These are phyloP conservation scores for Pheosia gnoma DNA, from an alignment of 2,888 invertebrate genomes.

Conservation along the genomic window DNA sequence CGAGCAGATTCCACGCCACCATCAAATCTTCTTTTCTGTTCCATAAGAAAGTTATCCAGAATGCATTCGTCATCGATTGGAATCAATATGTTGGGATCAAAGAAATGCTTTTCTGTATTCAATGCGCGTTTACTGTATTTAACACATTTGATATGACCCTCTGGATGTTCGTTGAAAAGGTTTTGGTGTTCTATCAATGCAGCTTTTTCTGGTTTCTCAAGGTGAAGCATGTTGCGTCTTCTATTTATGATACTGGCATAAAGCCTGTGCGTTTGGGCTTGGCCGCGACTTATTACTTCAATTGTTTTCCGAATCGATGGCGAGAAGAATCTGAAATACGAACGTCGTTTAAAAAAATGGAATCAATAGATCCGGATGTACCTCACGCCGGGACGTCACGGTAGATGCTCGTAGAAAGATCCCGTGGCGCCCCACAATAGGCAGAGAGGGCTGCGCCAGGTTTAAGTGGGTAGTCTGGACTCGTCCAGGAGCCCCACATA, in stretches of 20 bases:
- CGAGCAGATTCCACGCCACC: slow-evolving; percentile 67
- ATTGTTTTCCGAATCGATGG: slow-evolving; percentile 87
- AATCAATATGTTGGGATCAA: slow-evolving; percentile 69
- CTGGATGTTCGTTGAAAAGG: slow-evolving; percentile 64
- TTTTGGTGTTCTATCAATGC: slow-evolving; percentile 57
- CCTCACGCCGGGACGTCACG: too few species aligned
- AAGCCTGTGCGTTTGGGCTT: slow-evolving; percentile 88
- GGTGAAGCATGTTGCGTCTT: slow-evolving; percentile 67
- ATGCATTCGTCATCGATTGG: slow-evolving; percentile 80
- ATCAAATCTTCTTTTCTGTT: slow-evolving; percentile 81
- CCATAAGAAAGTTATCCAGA: slow-evolving; percentile 86
- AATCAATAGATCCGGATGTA: not conserved
- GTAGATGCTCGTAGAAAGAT: too few species aligned
- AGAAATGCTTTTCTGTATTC: slow-evolving; percentile 66
- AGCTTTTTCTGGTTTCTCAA: slow-evolving; percentile 59
- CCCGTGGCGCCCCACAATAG: too few species aligned
- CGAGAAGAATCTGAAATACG: slow-evolving; percentile 81
- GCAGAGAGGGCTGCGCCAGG: too few species aligned
- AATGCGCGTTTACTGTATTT: slow-evolving; percentile 68
- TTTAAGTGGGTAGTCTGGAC: too few species aligned
- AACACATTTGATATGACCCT: slow-evolving; percentile 73
- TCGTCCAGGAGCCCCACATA: too few species aligned
- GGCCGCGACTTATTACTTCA: slow-evolving; percentile 86
- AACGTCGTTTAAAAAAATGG: too few species aligned
- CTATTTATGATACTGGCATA: slow-evolving; percentile 88